phyloP scores from a whole-genome alignment of 2,113 vertebrate genomes.

The Channa maculata region DNA sequence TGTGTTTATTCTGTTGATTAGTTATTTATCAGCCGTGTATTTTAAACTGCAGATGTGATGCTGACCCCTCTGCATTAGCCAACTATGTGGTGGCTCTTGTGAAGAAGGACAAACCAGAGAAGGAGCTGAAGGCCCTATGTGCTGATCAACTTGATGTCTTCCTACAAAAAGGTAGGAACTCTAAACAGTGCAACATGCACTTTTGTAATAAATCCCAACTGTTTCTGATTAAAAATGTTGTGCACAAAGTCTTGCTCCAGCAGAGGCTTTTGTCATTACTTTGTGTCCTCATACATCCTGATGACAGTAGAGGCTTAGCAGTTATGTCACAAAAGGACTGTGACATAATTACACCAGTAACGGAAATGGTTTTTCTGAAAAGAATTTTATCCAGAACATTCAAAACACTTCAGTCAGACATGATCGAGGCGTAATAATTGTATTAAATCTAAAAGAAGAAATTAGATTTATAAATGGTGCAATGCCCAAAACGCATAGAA shows the following conservation, averaged over 20 bases:
- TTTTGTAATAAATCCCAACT: background rate
- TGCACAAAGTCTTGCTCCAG: background rate
- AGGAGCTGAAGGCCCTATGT: slow-evolving; percentile 96
- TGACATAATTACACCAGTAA: no score
- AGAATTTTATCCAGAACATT: no score
- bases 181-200: background rate
- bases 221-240: background rate
- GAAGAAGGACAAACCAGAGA: slow-evolving; percentile 98
- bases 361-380: no score
- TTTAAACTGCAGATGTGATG: slow-evolving; percentile 90
- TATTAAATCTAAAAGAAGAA: no score
- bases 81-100: slow-evolving; percentile 99
- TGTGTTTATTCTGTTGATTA: no score
- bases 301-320: background rate
- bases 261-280: no score
- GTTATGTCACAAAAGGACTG: background rate
- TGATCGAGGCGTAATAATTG: no score
- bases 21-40: background rate
- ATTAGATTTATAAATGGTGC: no score
- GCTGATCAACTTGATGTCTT: slow-evolving; percentile 99
- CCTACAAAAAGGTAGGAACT: slow-evolving; percentile 94
- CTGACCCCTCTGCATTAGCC: slow-evolving; percentile 96
- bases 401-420: no score
- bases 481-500: no score
- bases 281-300: background rate